These are phyloP conservation scores for Microplitis deprimator DNA, from an alignment of 2,888 invertebrate genomes.

Conservation along the genomic window DNA sequence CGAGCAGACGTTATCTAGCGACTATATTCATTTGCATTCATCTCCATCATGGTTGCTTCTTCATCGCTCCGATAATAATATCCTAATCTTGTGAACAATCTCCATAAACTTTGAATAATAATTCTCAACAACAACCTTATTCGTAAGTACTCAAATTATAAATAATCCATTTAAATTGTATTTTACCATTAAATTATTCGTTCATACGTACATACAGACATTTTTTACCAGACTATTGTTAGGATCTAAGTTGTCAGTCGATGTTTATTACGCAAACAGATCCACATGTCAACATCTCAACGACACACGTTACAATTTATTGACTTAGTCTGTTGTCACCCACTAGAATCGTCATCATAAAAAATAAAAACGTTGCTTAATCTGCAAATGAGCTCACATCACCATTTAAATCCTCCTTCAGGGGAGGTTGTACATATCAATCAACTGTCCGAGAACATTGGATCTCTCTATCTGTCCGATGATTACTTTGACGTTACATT, in stretches of 20 bases:
- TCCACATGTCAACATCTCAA: neutral
- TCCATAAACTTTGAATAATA: neutral
- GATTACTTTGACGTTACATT: slow-evolving; percentile 94
- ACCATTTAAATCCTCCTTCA: slow-evolving; percentile 60
- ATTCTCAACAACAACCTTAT: neutral
- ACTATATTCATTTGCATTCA: neutral
- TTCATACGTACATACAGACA: neutral
- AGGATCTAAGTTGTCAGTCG: neutral
- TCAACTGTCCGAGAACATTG: slow-evolving; percentile 88
- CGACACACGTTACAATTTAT: neutral
- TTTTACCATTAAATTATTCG: neutral
- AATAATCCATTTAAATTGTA: neutral
- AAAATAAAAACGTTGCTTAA: neutral
- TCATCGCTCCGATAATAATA: neutral
- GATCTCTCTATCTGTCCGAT: slow-evolving; percentile 86
- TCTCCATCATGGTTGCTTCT: neutral
- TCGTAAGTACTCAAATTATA: neutral
- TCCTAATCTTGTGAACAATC: neutral
- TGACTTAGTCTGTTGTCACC: neutral
- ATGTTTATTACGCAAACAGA: neutral
- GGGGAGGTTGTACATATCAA: slow-evolving; percentile 80
- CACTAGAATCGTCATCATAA: neutral
- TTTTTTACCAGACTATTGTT: neutral
- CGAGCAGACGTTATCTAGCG: neutral
- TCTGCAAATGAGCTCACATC: slow-evolving; percentile 65